Base-by-base conservation (phyloP, 2,888 invertebrate species). In the Gastrophysa polygoni region DNA sequence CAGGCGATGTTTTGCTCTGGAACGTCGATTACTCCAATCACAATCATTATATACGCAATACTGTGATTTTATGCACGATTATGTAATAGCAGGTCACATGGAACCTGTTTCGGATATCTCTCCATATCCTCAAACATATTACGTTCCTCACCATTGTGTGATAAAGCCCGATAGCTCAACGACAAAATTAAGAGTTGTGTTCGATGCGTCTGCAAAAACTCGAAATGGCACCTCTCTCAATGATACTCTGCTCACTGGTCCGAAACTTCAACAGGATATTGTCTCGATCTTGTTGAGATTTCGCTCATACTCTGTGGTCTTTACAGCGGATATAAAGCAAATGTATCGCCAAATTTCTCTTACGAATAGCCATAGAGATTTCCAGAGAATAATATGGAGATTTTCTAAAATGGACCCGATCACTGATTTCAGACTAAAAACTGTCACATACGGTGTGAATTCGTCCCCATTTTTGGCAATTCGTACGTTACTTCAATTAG, bases 121-220 rank as follows among this genome's bases (percentile, higher is more conserved):
- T n/a, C n/a, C n/a, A n/a, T n/a, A n/a, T n/a, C n/a, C n/a, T n/a
- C n/a, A n/a, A n/a, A 5, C 24, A 24, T 24, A 67, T 43, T 69
- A 66, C 49, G 49, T 73, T 7, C 71, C 73, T 2, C 72, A 73
- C 60, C 68, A 71, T 24, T 54, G 64, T n/a, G 69, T 72, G 4
- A 7, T 65, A 1, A 68, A 68, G 24, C 57, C 67, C n/a, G 50
- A 59, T 2, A 67, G 67, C 38, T 34, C 47, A 38, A 70, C 70
- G 7, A 71, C 68, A 0, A 68, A 68, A 20, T 20, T 69, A 2
- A 52, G 68, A 6, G 68, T 70, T 1, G 70, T 71, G 1, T 73
- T 71, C 43, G 64, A 73, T 56, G 68, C 60, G 11, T 71, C 70
- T 7, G 43, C 63, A 1, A 49, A 47, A 17, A 55, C 63, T 24